Evolutionary conservation across 2,113 vertebrate species (phyloP).

Genomic region (Lynx canadensis): DNA sequence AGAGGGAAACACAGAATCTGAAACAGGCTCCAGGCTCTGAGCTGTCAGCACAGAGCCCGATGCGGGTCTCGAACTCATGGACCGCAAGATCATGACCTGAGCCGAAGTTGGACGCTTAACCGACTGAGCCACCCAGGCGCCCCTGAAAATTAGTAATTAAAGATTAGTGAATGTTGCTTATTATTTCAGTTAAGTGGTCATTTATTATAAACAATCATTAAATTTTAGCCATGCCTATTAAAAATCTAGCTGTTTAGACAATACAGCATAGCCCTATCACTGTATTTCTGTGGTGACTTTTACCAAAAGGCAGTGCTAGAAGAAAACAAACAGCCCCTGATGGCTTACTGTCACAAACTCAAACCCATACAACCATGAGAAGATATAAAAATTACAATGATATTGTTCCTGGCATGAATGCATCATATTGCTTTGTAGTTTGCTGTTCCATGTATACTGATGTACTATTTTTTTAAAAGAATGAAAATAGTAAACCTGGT

Average conservation of each 20-base stretch:
- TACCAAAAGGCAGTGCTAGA: neutral
- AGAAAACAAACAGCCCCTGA: neutral
- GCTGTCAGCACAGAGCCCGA: too few relatives aligned
- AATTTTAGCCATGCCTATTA: neutral
- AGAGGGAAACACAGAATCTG: too few relatives aligned
- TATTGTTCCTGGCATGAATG: neutral
- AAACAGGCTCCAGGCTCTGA: too few relatives aligned
- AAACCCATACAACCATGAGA: neutral
- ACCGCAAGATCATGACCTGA: too few relatives aligned
- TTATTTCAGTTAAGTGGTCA: conserved; percentile 13
- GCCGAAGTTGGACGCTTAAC: too few relatives aligned
- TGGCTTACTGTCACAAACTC: neutral
- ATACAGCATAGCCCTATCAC: neutral
- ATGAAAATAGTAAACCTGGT: neutral
- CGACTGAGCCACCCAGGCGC: too few relatives aligned
- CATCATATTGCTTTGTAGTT: neutral
- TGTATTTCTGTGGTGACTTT: neutral
- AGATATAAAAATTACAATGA: neutral
- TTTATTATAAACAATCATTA: neutral
- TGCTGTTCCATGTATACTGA: neutral
- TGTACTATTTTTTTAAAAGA: neutral
- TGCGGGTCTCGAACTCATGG: too few relatives aligned
- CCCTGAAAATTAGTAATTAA: neutral
- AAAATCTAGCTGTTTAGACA: neutral
- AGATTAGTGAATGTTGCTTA: neutral